Evolutionary conservation across 2,888 invertebrate genomes (phyloP).

Genomic region (Xylota segnis): DNA sequence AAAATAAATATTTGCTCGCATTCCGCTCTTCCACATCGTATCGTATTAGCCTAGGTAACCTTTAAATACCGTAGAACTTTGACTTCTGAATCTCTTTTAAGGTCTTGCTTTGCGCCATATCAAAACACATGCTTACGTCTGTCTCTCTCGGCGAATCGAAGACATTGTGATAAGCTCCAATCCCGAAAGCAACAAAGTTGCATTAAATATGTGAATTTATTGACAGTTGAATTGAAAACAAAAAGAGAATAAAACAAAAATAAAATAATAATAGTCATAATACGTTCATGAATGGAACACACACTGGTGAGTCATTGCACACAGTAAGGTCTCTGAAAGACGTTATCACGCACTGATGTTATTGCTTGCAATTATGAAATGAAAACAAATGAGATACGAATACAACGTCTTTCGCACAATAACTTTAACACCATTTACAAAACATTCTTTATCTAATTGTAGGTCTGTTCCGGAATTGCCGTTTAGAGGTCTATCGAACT

Average conservation of each 20-base stretch:
- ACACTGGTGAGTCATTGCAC: constrained; percentile 54
- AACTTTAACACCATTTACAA: constrained; percentile 14
- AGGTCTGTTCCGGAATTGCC: constrained; percentile 90
- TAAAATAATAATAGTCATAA: constrained; percentile 16
- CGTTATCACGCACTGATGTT: constrained; percentile 44
- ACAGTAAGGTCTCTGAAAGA: constrained; percentile 31
- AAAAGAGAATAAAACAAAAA: not conserved
- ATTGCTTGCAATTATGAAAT: constrained; percentile 49
- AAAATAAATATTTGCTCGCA: not conserved
- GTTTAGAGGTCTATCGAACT: constrained; percentile 90
- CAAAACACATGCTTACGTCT: constrained; percentile 21
- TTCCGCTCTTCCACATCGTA: not conserved
- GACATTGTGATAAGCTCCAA: constrained; percentile 34
- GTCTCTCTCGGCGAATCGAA: constrained; percentile 17
- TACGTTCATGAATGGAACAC: constrained; percentile 58
- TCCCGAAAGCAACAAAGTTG: constrained; percentile 17
- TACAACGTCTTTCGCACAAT: constrained; percentile 9
- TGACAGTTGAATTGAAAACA: constrained; percentile 23
- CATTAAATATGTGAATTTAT: constrained; percentile 20
- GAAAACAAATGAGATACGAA: constrained; percentile 30
- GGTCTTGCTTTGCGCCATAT: not conserved
- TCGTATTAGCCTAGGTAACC: not conserved
- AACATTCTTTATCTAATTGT: constrained; percentile 80
- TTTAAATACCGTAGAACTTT: constrained; percentile 8
- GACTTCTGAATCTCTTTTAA: not conserved